phyloP scores from a whole-genome alignment of 2,113 vertebrate genomes.

The Callipepla californica region DNA sequence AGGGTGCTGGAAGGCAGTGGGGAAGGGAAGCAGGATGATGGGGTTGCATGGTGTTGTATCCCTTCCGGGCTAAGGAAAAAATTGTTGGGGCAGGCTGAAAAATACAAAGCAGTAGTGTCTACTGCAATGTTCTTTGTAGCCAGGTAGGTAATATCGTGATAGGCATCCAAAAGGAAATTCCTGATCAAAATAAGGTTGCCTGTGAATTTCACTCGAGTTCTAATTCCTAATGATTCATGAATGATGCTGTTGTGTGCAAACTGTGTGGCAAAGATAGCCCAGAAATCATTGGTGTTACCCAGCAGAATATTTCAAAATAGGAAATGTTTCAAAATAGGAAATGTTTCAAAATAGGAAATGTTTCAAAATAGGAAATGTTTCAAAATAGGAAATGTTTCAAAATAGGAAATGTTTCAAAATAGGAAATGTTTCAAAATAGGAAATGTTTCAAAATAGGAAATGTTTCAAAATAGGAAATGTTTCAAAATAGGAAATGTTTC shows the following conservation, averaged over 20 bases:
- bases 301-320: not conserved
- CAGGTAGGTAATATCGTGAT: not conserved
- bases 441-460: not conserved
- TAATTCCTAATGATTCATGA: not conserved
- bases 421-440: not conserved
- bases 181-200: not conserved
- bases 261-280: no score
- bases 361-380: not conserved
- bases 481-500: not conserved
- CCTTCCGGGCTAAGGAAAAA: accelerated
- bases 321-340: not conserved
- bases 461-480: not conserved
- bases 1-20: not conserved
- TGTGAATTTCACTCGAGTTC: not conserved
- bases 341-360: not conserved
- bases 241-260: not conserved
- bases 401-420: not conserved
- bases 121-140: not conserved
- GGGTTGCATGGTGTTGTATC: accelerated
- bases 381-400: not conserved
- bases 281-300: accelerated
- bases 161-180: not conserved
- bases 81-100: not conserved
- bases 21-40: not conserved
- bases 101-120: no score